A percentile compares a stretch with the other conserved stretches of the same genome.
Evolutionary conservation across 1,140 invertebrate genomes (phyloP).

Genomic region (Tetramorium simillimum): DNA sequence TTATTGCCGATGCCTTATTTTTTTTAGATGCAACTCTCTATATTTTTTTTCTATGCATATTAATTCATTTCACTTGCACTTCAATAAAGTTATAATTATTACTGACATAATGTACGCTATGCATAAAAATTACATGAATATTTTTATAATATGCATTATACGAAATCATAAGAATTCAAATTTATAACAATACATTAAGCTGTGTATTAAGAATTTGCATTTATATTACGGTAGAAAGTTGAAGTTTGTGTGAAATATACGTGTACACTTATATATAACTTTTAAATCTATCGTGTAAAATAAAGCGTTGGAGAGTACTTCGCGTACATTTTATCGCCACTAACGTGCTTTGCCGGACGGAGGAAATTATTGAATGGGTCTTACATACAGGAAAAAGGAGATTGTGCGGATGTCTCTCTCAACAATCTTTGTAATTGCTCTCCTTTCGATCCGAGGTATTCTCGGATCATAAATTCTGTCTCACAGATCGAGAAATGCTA

Average conservation of each 20-base stretch:
- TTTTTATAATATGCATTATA: not conserved
- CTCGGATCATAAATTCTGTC: constrained; percentile 4
- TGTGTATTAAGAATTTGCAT: constrained; percentile 2
- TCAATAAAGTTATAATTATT: not conserved
- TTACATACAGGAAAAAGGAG: constrained; percentile 9
- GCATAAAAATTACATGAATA: not conserved
- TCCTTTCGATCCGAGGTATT: not conserved
- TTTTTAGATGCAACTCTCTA: not conserved
- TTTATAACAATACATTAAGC: not conserved
- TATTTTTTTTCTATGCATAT: not conserved
- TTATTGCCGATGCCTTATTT: not conserved
- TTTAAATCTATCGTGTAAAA: not conserved
- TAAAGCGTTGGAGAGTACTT: not conserved
- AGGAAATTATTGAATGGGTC: constrained; percentile 1
- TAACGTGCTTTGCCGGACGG: not conserved
- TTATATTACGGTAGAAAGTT: not conserved
- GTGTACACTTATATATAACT: not conserved
- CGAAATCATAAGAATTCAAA: not conserved
- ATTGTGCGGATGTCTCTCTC: not conserved
- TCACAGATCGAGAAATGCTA: not conserved
- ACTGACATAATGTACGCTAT: not conserved
- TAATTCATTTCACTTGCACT: not conserved
- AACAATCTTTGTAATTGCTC: constrained; percentile 19
- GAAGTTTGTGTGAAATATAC: not conserved
- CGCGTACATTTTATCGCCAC: not conserved